phyloP scores from a whole-genome alignment of 2,888 invertebrate species.

The Chaetogeoica ovagalla region DNA sequence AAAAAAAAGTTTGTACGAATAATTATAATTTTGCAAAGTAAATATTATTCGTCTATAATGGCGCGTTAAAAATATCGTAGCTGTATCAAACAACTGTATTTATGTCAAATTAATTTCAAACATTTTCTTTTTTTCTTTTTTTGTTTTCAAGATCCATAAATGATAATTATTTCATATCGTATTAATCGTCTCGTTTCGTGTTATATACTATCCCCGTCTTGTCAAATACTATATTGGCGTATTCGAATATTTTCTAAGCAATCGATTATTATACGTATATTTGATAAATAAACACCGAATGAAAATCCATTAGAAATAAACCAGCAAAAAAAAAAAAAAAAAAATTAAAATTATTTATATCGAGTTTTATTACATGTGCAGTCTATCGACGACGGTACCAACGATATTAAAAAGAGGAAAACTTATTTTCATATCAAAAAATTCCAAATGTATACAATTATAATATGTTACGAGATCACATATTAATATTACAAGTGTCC shows the following conservation, averaged over 20 bases:
- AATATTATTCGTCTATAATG: not conserved
- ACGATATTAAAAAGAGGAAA: not conserved
- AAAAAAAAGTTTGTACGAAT: not conserved
- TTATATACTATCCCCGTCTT: not conserved
- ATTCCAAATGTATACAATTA: no score
- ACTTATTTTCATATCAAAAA: not conserved
- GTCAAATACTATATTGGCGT: slow-evolving; percentile 16
- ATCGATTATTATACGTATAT: slow-evolving; percentile 17
- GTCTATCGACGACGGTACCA: no score
- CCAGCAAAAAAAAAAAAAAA: no score
- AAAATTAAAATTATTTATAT: slow-evolving; percentile 19
- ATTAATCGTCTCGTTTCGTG: not conserved
- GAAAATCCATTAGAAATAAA: slow-evolving; percentile 19
- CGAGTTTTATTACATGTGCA: not conserved
- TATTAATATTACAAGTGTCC: no score
- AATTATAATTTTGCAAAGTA: not conserved
- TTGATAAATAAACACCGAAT: slow-evolving; percentile 30
- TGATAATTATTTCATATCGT: not conserved
- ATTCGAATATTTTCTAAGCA: slow-evolving; percentile 6
- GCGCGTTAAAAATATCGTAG: not conserved
- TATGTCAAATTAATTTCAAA: not conserved
- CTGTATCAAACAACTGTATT: not conserved
- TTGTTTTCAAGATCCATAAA: slow-evolving; percentile 7
- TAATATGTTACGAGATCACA: no score
- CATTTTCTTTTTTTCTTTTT: not conserved